Conservation (phyloP, 2,888 invertebrate species). For the Lochmaea capreae region DNA sequence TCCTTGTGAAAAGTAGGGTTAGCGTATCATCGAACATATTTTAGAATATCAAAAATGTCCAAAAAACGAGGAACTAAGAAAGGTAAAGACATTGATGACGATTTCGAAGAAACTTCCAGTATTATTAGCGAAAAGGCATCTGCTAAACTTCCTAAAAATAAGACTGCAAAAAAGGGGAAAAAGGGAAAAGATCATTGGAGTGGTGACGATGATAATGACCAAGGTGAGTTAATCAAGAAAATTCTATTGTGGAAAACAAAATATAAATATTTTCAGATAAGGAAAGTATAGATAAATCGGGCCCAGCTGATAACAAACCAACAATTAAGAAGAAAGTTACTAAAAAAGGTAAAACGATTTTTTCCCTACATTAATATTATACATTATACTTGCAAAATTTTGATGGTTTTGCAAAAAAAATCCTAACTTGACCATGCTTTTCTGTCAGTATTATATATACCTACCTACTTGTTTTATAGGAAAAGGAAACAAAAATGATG, state of each 20-base stretch:
- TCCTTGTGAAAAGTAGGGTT: conserved; percentile 1
- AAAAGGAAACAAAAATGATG: conserved; percentile 53
- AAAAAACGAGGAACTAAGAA: conserved; percentile 73
- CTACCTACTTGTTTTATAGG: conserved; percentile 24
- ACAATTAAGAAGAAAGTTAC: conserved; percentile 66
- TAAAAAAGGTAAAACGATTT: conserved; percentile 64
- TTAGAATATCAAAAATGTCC: conserved; percentile 65
- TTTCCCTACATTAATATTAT: not conserved
- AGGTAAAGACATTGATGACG: conserved; percentile 70
- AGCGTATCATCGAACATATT: conserved; percentile 3
- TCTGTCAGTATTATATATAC: not conserved
- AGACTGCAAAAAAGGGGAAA: conserved; percentile 66
- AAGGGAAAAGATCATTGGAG: conserved; percentile 59
- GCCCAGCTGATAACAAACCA: conserved; percentile 48
- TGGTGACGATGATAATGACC: conserved; percentile 61
- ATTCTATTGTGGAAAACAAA: conserved; percentile 29
- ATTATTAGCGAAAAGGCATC: conserved; percentile 59
- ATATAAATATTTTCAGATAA: conserved; percentile 24
- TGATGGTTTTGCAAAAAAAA: too few species aligned
- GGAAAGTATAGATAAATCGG: conserved; percentile 38
- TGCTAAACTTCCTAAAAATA: conserved; percentile 66
- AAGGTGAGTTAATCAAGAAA: conserved; percentile 48
- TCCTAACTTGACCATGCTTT: too few species aligned
- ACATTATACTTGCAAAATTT: too few species aligned
- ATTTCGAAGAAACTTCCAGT: conserved; percentile 63